Evolutionary conservation across 2,797 vertebrate species (phyloP).

Genomic region (Esox masquinongy): DNA sequence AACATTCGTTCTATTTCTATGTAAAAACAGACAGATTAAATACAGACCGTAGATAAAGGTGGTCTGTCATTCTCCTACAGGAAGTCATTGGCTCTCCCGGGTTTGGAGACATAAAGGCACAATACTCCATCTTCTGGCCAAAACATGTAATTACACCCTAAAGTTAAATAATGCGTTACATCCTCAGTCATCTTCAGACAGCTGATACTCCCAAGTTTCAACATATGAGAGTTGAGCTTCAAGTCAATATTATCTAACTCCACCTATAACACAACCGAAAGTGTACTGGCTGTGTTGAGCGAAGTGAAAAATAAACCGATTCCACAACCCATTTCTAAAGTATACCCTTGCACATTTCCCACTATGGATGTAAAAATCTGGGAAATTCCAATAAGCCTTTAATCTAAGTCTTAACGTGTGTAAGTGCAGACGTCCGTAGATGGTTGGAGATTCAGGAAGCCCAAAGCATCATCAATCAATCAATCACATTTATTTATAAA

Average conservation of each 20-base stretch:
- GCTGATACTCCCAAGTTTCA: not conserved
- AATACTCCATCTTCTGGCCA: conserved; percentile 49
- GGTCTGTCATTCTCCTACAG: not conserved
- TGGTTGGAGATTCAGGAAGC: not conserved
- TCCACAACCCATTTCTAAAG: not conserved
- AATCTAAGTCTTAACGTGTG: too few relatives aligned
- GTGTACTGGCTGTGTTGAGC: not conserved
- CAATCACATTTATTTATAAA: too few relatives aligned
- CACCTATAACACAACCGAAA: not conserved
- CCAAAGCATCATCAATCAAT: not conserved
- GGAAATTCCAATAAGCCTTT: too few relatives aligned
- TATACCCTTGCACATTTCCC: too few relatives aligned
- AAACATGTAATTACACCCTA: conserved; percentile 31
- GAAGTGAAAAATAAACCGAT: not conserved
- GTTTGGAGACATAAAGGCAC: not conserved
- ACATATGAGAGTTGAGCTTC: not conserved
- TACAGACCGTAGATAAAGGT: not conserved
- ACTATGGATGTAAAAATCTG: too few relatives aligned
- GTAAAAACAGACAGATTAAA: not conserved
- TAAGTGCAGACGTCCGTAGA: not conserved
- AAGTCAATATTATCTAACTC: not conserved
- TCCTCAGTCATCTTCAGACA: not conserved
- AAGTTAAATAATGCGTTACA: not conserved
- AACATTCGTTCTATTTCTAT: too few relatives aligned
- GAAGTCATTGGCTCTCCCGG: not conserved